Conservation (phyloP, 2,797 vertebrate genomes). For the Tympanoctomys barrerae region DNA sequence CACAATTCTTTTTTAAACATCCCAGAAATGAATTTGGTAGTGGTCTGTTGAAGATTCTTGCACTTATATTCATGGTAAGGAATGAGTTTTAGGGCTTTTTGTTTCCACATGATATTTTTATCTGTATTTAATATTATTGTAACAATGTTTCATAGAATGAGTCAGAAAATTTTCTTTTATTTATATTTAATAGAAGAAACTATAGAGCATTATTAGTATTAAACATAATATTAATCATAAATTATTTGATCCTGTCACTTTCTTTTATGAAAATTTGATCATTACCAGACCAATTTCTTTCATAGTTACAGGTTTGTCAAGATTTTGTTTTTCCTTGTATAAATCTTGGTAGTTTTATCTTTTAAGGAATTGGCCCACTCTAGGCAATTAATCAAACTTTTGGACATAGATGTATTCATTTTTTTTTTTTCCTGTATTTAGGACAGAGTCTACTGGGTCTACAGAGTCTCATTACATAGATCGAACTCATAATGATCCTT, state of each 20-base stretch:
- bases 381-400: neutral
- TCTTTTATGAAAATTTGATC: neutral
- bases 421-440: too few species aligned
- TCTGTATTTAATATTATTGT: neutral
- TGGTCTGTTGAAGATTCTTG: neutral
- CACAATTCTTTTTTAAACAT: neutral
- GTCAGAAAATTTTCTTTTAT: neutral
- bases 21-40: neutral
- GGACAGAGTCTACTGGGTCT: too few species aligned
- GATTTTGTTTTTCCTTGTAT: neutral
- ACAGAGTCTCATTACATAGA: too few species aligned
- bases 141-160: neutral
- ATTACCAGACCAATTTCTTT: neutral
- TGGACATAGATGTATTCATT: neutral
- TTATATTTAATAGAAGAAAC: neutral
- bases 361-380: neutral
- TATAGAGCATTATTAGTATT: neutral
- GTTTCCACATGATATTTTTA: neutral
- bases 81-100: neutral
- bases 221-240: neutral
- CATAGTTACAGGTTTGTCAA: neutral
- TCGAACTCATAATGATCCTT: too few species aligned
- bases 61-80: neutral
- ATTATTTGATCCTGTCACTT: neutral
- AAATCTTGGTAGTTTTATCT: neutral